phyloP scores from a whole-genome alignment of 2,888 invertebrate genomes.

The Muscina levida region DNA sequence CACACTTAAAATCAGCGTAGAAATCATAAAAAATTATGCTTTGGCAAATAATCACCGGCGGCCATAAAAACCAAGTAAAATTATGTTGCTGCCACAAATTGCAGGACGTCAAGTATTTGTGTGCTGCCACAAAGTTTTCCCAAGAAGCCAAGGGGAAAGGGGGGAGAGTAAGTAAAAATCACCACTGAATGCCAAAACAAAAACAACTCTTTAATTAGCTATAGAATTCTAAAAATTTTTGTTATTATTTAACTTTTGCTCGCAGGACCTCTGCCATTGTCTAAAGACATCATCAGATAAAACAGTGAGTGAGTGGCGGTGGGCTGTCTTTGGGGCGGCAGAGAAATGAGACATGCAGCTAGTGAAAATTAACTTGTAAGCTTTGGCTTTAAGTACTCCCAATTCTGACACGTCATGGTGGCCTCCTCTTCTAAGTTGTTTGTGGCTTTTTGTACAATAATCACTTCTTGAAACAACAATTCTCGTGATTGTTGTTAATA shows the following conservation, averaged over 20 bases:
- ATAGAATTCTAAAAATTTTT: not conserved
- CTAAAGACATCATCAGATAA: conserved; percentile 45
- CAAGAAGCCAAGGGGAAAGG: no score
- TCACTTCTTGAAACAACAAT: conserved; percentile 52
- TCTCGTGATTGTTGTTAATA: conserved; percentile 58
- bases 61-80: conserved; percentile 50
- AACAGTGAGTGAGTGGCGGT: conserved; percentile 6
- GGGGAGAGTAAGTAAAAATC: conserved; percentile 26
- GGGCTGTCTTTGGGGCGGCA: not conserved
- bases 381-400: conserved; percentile 67
- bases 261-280: conserved; percentile 13
- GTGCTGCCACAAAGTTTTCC: no score
- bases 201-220: conserved; percentile 62
- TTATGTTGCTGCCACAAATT: conserved; percentile 22
- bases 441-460: conserved; percentile 42
- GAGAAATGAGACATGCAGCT: not conserved
- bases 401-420: conserved; percentile 65
- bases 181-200: conserved; percentile 18
- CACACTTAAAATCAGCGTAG: conserved; percentile 64
- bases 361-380: conserved; percentile 76
- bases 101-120: conserved; percentile 4
- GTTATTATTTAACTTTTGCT: conserved; percentile 24
- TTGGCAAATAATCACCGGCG: conserved; percentile 62
- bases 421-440: conserved; percentile 37
- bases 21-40: conserved; percentile 73